Conservation (phyloP, 2,888 invertebrate genomes). For the Eupithecia tripunctaria region DNA sequence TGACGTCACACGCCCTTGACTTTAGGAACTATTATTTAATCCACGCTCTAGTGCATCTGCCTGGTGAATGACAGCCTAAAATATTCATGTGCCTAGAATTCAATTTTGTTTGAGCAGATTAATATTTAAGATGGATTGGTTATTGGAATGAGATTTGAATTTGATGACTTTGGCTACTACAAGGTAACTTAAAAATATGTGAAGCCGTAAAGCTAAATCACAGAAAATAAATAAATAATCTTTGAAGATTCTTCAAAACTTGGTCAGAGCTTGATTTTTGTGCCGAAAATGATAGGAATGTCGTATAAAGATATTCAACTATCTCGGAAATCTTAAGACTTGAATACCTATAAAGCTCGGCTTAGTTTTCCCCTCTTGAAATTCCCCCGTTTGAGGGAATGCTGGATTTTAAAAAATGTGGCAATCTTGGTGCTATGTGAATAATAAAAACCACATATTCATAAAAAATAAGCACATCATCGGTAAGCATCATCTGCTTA, state of each 20-base stretch:
- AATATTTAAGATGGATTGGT: background rate
- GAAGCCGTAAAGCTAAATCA: background rate
- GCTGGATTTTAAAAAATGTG: background rate
- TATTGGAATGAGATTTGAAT: background rate
- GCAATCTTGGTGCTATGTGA: background rate
- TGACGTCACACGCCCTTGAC: conserved; percentile 60
- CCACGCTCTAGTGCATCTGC: conserved; percentile 31
- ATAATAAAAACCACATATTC: too few relatives aligned
- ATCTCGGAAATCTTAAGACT: too few relatives aligned
- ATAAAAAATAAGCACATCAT: too few relatives aligned
- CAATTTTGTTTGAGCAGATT: background rate
- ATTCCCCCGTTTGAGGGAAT: too few relatives aligned
- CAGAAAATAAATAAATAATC: background rate
- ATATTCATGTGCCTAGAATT: background rate
- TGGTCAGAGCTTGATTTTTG: too few relatives aligned
- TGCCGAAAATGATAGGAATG: too few relatives aligned
- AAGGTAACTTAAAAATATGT: background rate
- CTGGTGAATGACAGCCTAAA: background rate
- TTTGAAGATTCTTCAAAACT: too few relatives aligned
- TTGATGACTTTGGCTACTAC: background rate
- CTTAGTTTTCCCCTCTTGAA: too few relatives aligned
- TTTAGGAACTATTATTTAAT: conserved; percentile 20
- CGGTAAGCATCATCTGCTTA: too few relatives aligned
- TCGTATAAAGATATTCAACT: too few relatives aligned
- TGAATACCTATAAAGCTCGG: too few relatives aligned